Base-by-base conservation (phyloP, 2,888 invertebrate genomes). In the Acleris literana region DNA sequence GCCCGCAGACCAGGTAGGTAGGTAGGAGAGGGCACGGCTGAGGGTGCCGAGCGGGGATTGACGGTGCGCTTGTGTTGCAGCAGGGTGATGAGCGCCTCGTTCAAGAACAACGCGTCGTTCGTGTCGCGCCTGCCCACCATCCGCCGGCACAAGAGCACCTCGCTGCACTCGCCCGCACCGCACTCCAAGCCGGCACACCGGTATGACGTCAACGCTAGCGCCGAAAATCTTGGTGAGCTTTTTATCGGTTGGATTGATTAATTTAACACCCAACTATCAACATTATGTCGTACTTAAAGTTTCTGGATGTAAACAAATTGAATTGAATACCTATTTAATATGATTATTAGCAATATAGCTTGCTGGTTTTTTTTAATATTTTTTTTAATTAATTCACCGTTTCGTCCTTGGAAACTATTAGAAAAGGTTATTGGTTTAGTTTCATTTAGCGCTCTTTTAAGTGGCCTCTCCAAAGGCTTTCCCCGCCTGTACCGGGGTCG, bases 31-130 rank as follows among this genome's bases (percentile, higher is more conserved):
- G 11, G 44, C 39, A 25, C 6, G 17, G 16, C 11, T 22, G n/a
- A 29, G 51, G 13, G 13, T 48, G 9, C 20, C 46, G 51, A 18
- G 51, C 48, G 46, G 52, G 9, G 59, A 64, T 63, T 75, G 73
- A 78, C 68, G 68, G 74, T 73, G 65, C 73, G 69, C 78, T 78
- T 82, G 72, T 82, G 82, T 86, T 82, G 84, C 93, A 96, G 95
- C 92, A 94, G 95, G 82, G 95, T 95, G 87, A 92, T 92, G 90
- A 90, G 93, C 83, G 95, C 96, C 83, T 97, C 97, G 88, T 97
- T 97, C 94, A 97, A 97, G 94, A 97, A 97, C 94, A 97, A 97
- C 92, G 96, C 97, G 76, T 97, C 97, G 65, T 98, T 98, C 93
- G 97, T 97, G 86, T 97, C 97, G 81, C 95, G 97, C 76, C 94